Evolutionary conservation across 2,888 invertebrate genomes (phyloP).

Genomic region (Herminia tarsipennalis): DNA sequence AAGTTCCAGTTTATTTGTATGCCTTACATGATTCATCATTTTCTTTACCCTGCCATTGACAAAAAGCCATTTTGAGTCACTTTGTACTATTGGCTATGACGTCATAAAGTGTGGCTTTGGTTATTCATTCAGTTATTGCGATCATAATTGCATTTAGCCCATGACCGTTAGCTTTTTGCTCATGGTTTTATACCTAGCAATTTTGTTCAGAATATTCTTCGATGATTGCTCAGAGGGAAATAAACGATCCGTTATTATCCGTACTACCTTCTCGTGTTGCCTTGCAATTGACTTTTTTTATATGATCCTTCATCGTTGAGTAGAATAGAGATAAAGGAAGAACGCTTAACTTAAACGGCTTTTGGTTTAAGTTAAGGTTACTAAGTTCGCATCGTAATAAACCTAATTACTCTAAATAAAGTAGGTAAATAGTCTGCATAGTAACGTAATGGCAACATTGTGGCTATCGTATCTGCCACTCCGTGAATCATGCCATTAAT

Average conservation of each 20-base stretch:
- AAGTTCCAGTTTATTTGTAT: constrained; percentile 2
- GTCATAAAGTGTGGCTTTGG: constrained; percentile 1
- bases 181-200: not conserved
- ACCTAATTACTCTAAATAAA: too few species aligned
- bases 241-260: too few species aligned
- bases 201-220: not conserved
- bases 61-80: constrained; percentile 5
- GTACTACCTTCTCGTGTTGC: too few species aligned
- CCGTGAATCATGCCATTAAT: not conserved
- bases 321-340: too few species aligned
- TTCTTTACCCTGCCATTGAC: not conserved
- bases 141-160: not conserved
- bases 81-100: not conserved
- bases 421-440: not conserved
- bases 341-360: too few species aligned
- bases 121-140: not conserved
- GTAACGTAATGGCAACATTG: constrained; percentile 11
- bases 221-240: too few species aligned
- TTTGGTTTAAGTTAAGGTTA: too few species aligned
- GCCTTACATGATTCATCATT: constrained; percentile 7
- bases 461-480: constrained; percentile 1
- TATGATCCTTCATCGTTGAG: too few species aligned
- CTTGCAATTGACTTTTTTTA: too few species aligned
- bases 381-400: too few species aligned
- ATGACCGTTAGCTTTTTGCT: not conserved